Percentiles rank a stretch among this genome's conserved stretches.
Evolutionary conservation across 1,140 invertebrate genomes (phyloP).

Genomic region (Solenopsis invicta): DNA sequence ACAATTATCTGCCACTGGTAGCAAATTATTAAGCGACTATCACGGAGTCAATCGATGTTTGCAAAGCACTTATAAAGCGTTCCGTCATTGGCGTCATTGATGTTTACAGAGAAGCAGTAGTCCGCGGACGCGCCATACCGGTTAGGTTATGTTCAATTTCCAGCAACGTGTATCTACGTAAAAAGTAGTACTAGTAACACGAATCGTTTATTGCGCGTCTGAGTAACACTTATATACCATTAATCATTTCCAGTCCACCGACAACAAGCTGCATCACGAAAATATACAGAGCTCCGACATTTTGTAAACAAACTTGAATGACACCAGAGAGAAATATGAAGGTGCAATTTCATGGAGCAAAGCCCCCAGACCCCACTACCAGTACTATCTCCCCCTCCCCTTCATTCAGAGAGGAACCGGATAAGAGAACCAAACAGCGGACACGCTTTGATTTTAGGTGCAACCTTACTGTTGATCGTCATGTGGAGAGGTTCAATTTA

Average conservation of each 20-base stretch:
- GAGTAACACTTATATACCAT: not conserved
- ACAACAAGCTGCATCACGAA: not conserved
- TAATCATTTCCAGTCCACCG: not conserved
- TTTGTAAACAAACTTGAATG: slow-evolving; percentile 47
- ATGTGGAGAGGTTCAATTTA: no score
- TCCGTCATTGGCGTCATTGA: not conserved
- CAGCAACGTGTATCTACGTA: not conserved
- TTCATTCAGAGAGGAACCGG: no score
- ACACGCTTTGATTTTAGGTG: no score
- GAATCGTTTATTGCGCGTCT: not conserved
- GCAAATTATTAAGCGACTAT: slow-evolving; percentile 28
- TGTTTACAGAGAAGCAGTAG: not conserved
- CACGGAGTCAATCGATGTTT: not conserved
- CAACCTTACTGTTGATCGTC: no score
- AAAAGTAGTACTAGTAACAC: not conserved
- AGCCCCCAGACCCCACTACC: no score
- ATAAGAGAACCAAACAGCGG: no score
- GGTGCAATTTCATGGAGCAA: no score
- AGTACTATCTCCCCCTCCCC: no score
- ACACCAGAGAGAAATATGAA: not conserved
- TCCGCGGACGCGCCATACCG: not conserved
- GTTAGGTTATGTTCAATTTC: slow-evolving; percentile 8
- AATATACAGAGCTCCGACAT: not conserved
- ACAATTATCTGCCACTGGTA: slow-evolving; percentile 61
- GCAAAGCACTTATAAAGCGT: not conserved